A percentile compares a stretch with the other conserved stretches of the same genome.
Conservation (phyloP, 2,113 vertebrate genomes). For the Platanista minor region DNA sequence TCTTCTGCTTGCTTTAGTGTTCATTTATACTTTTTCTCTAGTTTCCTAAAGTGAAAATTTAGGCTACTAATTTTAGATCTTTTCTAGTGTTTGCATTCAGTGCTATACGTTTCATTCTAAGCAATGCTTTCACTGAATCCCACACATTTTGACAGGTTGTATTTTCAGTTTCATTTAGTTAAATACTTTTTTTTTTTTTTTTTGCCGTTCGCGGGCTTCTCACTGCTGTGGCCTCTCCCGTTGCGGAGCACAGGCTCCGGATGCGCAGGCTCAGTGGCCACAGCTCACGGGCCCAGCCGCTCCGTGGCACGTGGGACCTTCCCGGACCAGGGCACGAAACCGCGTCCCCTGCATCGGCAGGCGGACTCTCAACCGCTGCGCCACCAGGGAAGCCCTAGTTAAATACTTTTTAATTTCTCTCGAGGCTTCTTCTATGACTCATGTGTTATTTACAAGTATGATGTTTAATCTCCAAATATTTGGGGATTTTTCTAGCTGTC, state of each 20-base stretch:
- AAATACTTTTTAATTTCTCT: background rate
- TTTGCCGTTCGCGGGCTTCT: too few relatives aligned
- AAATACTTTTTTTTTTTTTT: background rate
- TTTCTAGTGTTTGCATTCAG: background rate
- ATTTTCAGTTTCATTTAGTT: constrained; percentile 25
- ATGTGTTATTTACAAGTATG: background rate
- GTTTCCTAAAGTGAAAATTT: background rate
- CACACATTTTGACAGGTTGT: background rate
- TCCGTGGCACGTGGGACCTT: too few relatives aligned
- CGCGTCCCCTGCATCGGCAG: too few relatives aligned
- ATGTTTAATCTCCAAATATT: constrained; percentile 5
- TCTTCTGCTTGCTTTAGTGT: background rate
- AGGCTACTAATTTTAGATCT: background rate
- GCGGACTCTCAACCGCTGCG: too few relatives aligned
- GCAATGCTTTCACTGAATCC: background rate
- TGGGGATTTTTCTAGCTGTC: background rate
- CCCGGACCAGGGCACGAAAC: too few relatives aligned
- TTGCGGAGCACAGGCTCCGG: too few relatives aligned
- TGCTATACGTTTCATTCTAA: background rate
- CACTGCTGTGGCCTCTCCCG: too few relatives aligned
- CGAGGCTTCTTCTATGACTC: background rate
- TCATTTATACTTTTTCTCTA: background rate
- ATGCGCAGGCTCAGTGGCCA: too few relatives aligned
- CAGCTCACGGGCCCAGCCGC: too few relatives aligned
- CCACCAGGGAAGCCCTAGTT: too few relatives aligned